Evolutionary conservation across 2,888 invertebrate genomes (phyloP).

Genomic region (Lissonota sp.): DNA sequence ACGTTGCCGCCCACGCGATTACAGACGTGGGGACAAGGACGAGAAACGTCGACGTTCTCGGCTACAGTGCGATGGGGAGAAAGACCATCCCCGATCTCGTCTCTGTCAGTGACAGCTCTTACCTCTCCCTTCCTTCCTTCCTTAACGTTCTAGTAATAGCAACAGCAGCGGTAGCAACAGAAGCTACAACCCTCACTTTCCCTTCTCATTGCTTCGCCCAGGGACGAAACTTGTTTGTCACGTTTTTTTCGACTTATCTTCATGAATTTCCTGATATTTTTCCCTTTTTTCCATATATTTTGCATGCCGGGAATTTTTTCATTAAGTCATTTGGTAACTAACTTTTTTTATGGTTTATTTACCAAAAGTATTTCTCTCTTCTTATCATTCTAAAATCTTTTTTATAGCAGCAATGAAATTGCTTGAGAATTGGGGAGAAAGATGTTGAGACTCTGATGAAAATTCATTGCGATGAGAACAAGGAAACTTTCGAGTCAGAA

Average conservation of each 20-base stretch:
- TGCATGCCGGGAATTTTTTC: too few relatives aligned
- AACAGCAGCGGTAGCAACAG: conserved; percentile 25
- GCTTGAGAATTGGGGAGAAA: too few relatives aligned
- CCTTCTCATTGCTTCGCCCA: conserved; percentile 11
- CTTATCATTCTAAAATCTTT: too few relatives aligned
- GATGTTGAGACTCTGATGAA: too few relatives aligned
- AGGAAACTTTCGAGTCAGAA: neutral
- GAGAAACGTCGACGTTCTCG: conserved; percentile 75
- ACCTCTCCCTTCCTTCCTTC: conserved; percentile 73
- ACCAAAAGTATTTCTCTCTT: too few relatives aligned
- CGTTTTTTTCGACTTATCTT: too few relatives aligned
- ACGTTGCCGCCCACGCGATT: conserved; percentile 83
- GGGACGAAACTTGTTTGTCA: neutral
- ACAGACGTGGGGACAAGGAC: conserved; percentile 79
- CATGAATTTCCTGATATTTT: too few relatives aligned
- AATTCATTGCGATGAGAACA: neutral
- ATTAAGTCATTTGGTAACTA: too few relatives aligned
- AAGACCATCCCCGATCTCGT: conserved; percentile 79
- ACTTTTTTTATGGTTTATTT: too few relatives aligned
- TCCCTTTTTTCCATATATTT: too few relatives aligned
- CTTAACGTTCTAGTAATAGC: conserved; percentile 57
- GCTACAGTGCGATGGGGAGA: conserved; percentile 68
- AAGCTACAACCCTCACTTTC: conserved; percentile 52
- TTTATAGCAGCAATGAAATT: too few relatives aligned
- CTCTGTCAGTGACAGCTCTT: conserved; percentile 83